phyloP scores from a whole-genome alignment of 1,140 invertebrate species.

The Ceratosolen solmsi region DNA sequence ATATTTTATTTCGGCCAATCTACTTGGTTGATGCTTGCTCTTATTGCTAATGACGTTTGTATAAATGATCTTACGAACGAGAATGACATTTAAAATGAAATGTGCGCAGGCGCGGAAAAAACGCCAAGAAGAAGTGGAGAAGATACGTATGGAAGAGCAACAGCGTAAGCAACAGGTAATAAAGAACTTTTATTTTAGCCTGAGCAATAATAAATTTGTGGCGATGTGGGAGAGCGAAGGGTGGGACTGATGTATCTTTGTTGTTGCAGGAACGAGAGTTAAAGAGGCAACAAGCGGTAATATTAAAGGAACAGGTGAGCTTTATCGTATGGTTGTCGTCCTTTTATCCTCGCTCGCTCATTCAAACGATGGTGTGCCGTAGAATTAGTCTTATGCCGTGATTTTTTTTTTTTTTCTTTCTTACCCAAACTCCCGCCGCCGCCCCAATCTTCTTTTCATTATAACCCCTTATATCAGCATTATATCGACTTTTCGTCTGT shows the following conservation, averaged over 20 bases:
- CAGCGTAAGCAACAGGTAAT: slow-evolving; percentile 87
- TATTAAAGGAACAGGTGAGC: slow-evolving; percentile 91
- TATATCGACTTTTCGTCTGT: slow-evolving; percentile 39
- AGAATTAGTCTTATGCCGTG: slow-evolving; percentile 54
- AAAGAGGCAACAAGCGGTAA: slow-evolving; percentile 88
- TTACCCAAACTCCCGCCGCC: too few relatives aligned
- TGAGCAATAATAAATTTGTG: slow-evolving; percentile 15
- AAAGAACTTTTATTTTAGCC: slow-evolving; percentile 52
- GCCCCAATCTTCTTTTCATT: slow-evolving; percentile 20
- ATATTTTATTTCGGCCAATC: slow-evolving; percentile 16
- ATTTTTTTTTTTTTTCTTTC: slow-evolving; percentile 58
- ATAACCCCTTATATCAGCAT: slow-evolving; percentile 19
- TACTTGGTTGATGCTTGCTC: slow-evolving; percentile 44
- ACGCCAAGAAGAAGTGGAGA: slow-evolving; percentile 88
- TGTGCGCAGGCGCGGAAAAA: slow-evolving; percentile 84
- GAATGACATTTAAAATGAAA: slow-evolving; percentile 67
- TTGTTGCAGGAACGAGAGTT: slow-evolving; percentile 87
- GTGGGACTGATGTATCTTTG: slow-evolving; percentile 55
- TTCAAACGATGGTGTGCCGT: slow-evolving; percentile 55
- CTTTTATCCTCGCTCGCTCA: slow-evolving; percentile 40
- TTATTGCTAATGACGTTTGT: slow-evolving; percentile 15
- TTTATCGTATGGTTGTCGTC: slow-evolving; percentile 40
- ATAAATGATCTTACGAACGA: slow-evolving; percentile 54
- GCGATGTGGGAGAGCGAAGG: background rate
- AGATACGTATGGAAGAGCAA: slow-evolving; percentile 87